Evolutionary conservation across 2,888 invertebrate genomes (phyloP), one percentile per base, ranked within the genome.

Genomic region (Lordiphosa andalusiaca): DNA sequence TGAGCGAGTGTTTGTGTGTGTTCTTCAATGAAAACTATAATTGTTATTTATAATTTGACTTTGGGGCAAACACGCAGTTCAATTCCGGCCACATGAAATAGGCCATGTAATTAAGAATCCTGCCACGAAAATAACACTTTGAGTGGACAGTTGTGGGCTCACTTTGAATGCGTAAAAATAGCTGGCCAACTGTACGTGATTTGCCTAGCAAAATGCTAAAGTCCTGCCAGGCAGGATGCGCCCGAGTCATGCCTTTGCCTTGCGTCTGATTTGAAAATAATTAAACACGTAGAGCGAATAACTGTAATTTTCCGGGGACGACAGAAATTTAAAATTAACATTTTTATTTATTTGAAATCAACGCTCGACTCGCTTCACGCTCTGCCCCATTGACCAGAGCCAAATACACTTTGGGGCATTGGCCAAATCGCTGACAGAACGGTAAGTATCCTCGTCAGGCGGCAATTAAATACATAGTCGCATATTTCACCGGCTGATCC

Each of bases 361-460:
- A 66, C 60, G 55, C 56, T 55, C 38, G 42, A 40, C 33, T 44
- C 33, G 16, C 44, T 33, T 19, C 16, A 7, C 33, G 16, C 33
- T 53, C 16, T 51, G 80, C 63, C 85, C 75, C 80, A 80, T 80
- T 80, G 83, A 62, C 53, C 66, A 59, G 46, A 94, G 95, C 88
- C 94, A 95, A 89, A 94, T 95, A 88, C 94, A 94, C 1, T 94
- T 94, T 87, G 93, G 93, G 91, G 94, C 94, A 72, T 90, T 95
- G 40, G 93, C 94, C 1, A 91, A 91, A 73, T 94, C 94, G 30
- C 90, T 95, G 41, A 92, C 92, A 60, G 90, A 92, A 51, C 91
- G 91, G 92, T 91, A 71, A 50, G 38, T 40, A 19, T 36, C 13
- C 21, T 16, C 38, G 37, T 44, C 19, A n/a, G 41, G 47, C 12